Evolutionary conservation across 2,888 invertebrate species (phyloP).

Genomic region (Myopa testacea): DNA sequence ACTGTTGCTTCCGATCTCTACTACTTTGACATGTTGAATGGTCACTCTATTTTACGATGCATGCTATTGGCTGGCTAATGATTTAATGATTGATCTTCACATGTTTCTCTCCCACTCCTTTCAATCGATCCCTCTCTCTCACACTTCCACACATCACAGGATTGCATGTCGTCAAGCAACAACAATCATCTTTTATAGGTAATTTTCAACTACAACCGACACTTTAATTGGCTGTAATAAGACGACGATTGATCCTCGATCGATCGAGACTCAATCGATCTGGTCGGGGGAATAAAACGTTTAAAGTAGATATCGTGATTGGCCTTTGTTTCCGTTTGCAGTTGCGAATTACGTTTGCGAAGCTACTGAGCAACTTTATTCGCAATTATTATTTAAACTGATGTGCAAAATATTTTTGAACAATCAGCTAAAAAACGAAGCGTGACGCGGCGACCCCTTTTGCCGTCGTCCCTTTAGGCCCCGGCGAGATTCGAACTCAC

Average conservation of each 20-base stretch:
- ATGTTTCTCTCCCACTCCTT: neutral
- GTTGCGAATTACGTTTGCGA: neutral
- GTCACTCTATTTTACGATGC: constrained; percentile 26
- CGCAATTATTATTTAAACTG: too few species aligned
- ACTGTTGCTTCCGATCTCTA: constrained; percentile 58
- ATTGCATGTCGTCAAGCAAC: constrained; percentile 12
- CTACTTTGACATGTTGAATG: neutral
- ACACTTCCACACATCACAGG: constrained; percentile 20
- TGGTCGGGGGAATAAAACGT: constrained; percentile 44
- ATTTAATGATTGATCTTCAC: constrained; percentile 30
- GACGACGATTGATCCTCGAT: constrained; percentile 44
- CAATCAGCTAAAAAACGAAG: neutral
- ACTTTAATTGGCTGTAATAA: constrained; percentile 61
- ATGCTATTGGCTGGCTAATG: constrained; percentile 36
- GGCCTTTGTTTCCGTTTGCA: constrained; percentile 1
- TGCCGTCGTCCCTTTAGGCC: constrained; percentile 46
- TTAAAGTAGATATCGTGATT: constrained; percentile 4
- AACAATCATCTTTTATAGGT: constrained; percentile 2
- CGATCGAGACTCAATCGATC: neutral
- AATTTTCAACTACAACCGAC: constrained; percentile 58
- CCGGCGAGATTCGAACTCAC: constrained; percentile 62
- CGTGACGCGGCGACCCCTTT: neutral
- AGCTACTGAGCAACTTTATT: neutral
- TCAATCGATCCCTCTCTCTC: neutral
- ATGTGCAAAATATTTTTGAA: neutral